These are phyloP conservation scores for Armadillidium nasatum DNA, from an alignment of 1,140 invertebrate species.

Conservation along the genomic window DNA sequence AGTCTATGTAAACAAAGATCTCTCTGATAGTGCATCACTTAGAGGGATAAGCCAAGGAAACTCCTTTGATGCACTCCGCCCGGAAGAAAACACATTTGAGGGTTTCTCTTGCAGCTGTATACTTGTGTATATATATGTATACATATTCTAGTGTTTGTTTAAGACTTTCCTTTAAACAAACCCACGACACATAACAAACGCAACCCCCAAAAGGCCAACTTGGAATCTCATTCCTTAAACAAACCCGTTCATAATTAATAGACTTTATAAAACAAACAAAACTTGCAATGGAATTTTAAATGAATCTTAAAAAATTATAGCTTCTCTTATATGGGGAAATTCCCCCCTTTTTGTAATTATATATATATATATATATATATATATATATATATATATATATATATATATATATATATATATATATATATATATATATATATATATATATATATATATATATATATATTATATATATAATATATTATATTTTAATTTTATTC, in stretches of 20 bases:
- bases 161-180: not conserved
- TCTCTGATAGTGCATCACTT: not conserved
- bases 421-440: conserved; percentile 7
- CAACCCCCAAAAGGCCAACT: not conserved
- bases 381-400: not conserved
- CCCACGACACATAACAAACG: not conserved
- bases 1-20: not conserved
- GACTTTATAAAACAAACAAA: conserved; percentile 9
- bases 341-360: not conserved
- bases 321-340: not conserved
- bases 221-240: not conserved
- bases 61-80: not conserved
- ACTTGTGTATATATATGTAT: too few species aligned
- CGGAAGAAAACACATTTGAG: not conserved
- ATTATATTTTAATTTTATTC: too few species aligned
- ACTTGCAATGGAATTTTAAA: not conserved
- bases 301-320: not conserved
- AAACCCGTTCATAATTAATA: not conserved
- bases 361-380: not conserved
- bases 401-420: not conserved
- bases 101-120: too few species aligned
- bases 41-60: not conserved
- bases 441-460: conserved; percentile 8
- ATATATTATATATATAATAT: conserved; percentile 10
- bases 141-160: not conserved